Base-by-base conservation (phyloP, 23 tunicate genomes). In the Oikopleura dioica region DNA sequence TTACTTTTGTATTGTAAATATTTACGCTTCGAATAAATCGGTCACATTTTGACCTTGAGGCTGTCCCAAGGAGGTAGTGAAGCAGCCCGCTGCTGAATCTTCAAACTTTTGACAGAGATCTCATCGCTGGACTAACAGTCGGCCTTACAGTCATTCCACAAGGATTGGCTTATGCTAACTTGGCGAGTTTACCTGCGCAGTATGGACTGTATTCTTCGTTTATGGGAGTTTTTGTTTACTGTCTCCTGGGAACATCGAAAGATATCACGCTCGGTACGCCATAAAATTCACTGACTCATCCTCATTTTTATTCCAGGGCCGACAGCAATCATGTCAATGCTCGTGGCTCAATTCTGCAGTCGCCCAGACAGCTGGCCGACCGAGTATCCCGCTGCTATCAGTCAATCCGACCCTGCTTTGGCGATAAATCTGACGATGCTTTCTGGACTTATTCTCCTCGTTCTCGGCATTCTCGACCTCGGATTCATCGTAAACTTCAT, bases 191-290 rank as follows among this genome's bases (percentile, higher is more conserved):
- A 35, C 81, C 79, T 34, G 77, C 80, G 34, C 97, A 91, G 37
- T 86, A 79, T 36, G 95, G 95, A 29, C 83, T 86, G 37, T 86
- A 86, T 81, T 81, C 85, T 58, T 83, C 85, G 5, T 86, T 86
- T 51, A 79, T 86, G 86, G 95, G 95, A 16, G 36, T 82, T 37
- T 86, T 86, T 69, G 79, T 86, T 9, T 86, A 86, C 79, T 79
- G 85, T 58, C 21, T 87, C 68, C 37, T 87, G 77, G 95, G 95
- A 59, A 87, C 95, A 0, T 83, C 87, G 16, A 87, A 87, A 55
- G 95, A 87, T 69, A 87, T 87, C 59, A 87, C 95, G 23, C 58
- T 87, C 78, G 95, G 95, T n/a, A n/a, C n/a, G n/a, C n/a, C n/a
- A n/a, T n/a, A n/a, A n/a, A n/a, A n/a, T n/a, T n/a, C n/a, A n/a